Base-by-base conservation (phyloP, 2,888 invertebrate genomes). In the Brachycybe producta region DNA sequence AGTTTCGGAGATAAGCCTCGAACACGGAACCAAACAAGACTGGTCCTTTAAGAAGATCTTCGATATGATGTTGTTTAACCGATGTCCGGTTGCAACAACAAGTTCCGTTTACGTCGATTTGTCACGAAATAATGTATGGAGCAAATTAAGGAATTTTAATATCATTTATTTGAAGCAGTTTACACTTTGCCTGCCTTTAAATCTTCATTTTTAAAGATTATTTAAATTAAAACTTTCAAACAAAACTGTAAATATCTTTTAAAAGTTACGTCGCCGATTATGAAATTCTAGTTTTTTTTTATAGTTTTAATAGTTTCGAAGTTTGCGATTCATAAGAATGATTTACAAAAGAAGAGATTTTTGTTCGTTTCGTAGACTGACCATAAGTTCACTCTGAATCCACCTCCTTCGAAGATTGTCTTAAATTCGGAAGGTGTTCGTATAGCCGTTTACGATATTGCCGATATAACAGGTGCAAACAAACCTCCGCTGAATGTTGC, bases 1-100 rank as follows among this genome's bases (percentile, higher is more conserved):
- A 48, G 86, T 95, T 0, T 87, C 90, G 70, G 88, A 90, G 69
- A 77, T 77, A 56, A 74, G 77, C 54, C 42, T 30, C 27, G 44
- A 27, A 41, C n/a, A 39, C 13, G 5, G 21, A 11, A 36, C 11
- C 3, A 41, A n/a, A 50, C 66, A 75, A 70, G 83, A 88, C 66
- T 92, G 94, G 84, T 85, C 88, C 7, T 72, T 94, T 52, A 75
- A 82, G 51, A 82, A 81, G 61, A 70, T 94, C 50, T 92, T 92
- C 71, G 91, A 88, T 0, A 82, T 84, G 64, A 83, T 86, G 13
- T 70, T 94, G 19, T 78, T 79, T 56, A 81, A 82, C 30, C 75
- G 78, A 2, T 95, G 95, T 66, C 83, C 85, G 21, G 70, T 94
- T 41, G 82, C 94, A 3, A 72, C 73, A 24, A 71, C 73, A 21